phyloP scores from a whole-genome alignment of 2,113 vertebrate species.

The Diadophis punctatus region DNA sequence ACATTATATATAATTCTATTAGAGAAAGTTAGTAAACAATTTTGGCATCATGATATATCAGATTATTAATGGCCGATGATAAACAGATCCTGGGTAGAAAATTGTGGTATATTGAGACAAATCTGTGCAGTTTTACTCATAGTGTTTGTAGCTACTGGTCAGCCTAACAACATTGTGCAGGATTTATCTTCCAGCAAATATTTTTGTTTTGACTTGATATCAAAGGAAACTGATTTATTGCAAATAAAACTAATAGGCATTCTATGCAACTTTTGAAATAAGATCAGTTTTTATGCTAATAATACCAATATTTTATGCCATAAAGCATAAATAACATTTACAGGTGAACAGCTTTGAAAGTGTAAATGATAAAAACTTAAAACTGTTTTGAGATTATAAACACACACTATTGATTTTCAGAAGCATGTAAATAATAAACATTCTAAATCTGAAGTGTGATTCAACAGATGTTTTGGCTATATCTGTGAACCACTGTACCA shows the following conservation, averaged over 20 bases:
- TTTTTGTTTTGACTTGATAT: background rate
- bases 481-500: background rate
- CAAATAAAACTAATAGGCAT: background rate
- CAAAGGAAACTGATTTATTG: background rate
- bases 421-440: background rate
- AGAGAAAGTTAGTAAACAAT: background rate
- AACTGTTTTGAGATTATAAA: background rate
- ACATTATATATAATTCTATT: background rate
- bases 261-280: background rate
- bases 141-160: background rate
- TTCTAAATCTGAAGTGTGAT: background rate
- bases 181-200: background rate
- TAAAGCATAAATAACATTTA: slow-evolving; percentile 3
- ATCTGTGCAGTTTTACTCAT: background rate
- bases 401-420: background rate
- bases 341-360: background rate
- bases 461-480: background rate
- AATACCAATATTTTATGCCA: background rate
- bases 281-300: background rate
- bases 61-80: background rate
- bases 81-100: background rate
- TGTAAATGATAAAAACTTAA: background rate
- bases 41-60: background rate
- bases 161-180: background rate
- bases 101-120: background rate